Percentiles rank a stretch among this genome's conserved stretches.
Evolutionary conservation across 2,797 vertebrate species (phyloP).

Genomic region (Neosilurus hyrtlii): DNA sequence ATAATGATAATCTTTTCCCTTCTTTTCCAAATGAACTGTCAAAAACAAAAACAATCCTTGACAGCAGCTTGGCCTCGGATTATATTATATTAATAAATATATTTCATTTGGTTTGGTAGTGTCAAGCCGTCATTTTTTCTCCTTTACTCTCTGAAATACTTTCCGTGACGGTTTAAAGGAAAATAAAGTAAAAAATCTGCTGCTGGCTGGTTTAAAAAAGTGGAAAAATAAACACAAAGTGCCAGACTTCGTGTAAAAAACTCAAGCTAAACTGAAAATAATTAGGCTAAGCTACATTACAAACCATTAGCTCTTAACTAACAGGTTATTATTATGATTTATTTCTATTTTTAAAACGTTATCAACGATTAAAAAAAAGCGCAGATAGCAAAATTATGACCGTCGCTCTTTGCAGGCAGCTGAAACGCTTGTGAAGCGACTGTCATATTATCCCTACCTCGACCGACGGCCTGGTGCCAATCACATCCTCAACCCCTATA

Average conservation of each 20-base stretch:
- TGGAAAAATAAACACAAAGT: constrained; percentile 12
- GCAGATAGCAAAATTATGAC: constrained; percentile 40
- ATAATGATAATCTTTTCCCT: not conserved
- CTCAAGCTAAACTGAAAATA: not conserved
- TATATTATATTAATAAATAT: too few species aligned
- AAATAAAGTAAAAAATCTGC: not conserved
- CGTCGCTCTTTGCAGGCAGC: constrained; percentile 47
- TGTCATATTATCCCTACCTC: constrained; percentile 39
- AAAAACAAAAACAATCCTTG: constrained; percentile 17
- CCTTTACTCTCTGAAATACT: not conserved
- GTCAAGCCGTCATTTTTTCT: not conserved
- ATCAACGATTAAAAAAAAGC: constrained; percentile 20
- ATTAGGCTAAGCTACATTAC: constrained; percentile 27
- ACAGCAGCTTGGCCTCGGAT: not conserved
- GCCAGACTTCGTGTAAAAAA: not conserved
- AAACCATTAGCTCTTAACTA: constrained; percentile 35
- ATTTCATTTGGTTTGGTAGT: not conserved
- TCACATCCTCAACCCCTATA: not conserved
- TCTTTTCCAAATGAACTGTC: not conserved
- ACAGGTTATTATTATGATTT: not conserved
- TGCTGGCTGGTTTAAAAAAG: not conserved
- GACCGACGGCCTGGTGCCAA: not conserved
- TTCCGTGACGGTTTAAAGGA: not conserved
- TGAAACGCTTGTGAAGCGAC: constrained; percentile 43
- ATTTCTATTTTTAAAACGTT: not conserved